phyloP scores from a whole-genome alignment of 2,888 invertebrate species.

The Neoascia interrupta region DNA sequence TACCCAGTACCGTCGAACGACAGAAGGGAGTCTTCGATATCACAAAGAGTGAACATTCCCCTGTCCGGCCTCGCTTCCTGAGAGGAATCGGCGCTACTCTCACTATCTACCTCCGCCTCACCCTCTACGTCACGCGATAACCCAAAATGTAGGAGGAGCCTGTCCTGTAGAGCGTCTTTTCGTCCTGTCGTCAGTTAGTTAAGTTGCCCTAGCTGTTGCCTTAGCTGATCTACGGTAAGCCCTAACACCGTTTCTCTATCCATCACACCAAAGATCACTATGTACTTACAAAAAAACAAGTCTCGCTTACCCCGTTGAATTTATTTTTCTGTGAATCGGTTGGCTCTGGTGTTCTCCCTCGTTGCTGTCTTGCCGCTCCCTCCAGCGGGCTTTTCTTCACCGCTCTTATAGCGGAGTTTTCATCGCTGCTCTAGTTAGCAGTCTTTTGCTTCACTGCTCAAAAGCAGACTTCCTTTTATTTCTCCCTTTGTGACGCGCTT shows the following conservation, averaged over 20 bases:
- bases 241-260: constrained; percentile 9
- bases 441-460: too few species aligned
- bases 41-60: constrained; percentile 23
- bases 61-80: not conserved
- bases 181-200: not conserved
- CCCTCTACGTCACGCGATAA: not conserved
- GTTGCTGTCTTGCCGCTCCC: too few species aligned
- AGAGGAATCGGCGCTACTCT: not conserved
- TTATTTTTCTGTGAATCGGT: too few species aligned
- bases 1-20: not conserved
- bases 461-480: too few species aligned
- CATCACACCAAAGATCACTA: too few species aligned
- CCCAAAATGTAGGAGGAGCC: not conserved
- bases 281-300: too few species aligned
- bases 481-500: too few species aligned
- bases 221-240: constrained; percentile 1
- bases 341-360: too few species aligned
- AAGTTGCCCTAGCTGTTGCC: not conserved
- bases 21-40: constrained; percentile 18
- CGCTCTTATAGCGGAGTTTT: too few species aligned
- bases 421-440: too few species aligned
- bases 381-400: too few species aligned
- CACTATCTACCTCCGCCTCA: not conserved
- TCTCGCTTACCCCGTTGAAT: too few species aligned
- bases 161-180: not conserved